These are phyloP conservation scores for Heliconius aoede DNA, from an alignment of 2,888 invertebrate genomes.

Conservation along the genomic window DNA sequence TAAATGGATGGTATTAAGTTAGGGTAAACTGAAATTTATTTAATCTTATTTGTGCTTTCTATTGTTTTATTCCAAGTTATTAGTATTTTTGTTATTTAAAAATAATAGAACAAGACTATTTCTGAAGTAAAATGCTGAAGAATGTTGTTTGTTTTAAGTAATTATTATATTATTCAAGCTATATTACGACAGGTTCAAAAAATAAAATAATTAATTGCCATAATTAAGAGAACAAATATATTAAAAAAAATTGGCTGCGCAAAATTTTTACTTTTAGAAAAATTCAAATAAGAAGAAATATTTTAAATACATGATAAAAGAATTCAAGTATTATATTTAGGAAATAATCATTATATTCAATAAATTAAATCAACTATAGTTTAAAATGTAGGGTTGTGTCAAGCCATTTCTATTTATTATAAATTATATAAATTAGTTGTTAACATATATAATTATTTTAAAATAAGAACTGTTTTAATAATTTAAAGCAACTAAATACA, in stretches of 20 bases:
- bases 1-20: constrained; percentile 15
- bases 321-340: neutral
- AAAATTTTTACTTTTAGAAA: too few relatives aligned
- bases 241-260: neutral
- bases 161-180: neutral
- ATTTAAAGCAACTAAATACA: neutral
- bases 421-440: neutral
- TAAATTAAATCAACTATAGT: neutral
- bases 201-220: neutral
- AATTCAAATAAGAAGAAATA: too few relatives aligned
- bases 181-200: neutral
- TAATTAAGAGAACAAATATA: neutral
- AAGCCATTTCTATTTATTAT: neutral
- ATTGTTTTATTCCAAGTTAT: constrained; percentile 11
- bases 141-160: neutral
- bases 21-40: constrained; percentile 14
- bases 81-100: constrained; percentile 20
- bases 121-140: neutral
- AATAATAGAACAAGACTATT: constrained; percentile 9
- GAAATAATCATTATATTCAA: neutral
- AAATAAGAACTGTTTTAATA: neutral
- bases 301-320: neutral
- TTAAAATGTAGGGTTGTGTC: neutral
- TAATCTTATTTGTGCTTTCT: neutral
- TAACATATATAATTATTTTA: neutral